Conservation (phyloP, 2,113 vertebrate species). For the Carassius carassius region DNA sequence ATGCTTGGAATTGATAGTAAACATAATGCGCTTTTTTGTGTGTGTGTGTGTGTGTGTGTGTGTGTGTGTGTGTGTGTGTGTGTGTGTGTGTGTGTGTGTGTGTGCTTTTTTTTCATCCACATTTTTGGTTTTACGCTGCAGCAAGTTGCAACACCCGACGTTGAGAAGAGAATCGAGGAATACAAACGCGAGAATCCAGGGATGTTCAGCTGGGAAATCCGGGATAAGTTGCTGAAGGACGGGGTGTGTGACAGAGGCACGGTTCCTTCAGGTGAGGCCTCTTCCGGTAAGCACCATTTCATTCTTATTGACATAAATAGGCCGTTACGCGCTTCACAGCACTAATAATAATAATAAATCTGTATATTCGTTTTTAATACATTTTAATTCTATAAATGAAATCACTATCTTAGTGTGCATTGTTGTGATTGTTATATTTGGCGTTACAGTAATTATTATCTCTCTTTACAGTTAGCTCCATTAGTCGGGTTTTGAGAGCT, state of each 20-base stretch:
- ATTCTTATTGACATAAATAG: constrained; percentile 56
- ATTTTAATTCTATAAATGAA: neutral
- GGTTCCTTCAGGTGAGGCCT: constrained; percentile 98
- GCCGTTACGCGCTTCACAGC: neutral
- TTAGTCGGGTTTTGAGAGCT: constrained; percentile 99
- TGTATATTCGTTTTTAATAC: neutral
- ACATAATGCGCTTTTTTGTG: constrained; percentile 38
- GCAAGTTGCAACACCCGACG: constrained; percentile 98
- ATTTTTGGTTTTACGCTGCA: constrained; percentile 69
- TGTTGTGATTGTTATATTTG: neutral
- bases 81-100: too few species aligned
- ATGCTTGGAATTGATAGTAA: neutral
- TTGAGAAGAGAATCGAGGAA: constrained; percentile 98
- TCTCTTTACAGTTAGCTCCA: constrained; percentile 94
- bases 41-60: too few species aligned
- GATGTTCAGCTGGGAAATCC: constrained; percentile 99
- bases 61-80: too few species aligned
- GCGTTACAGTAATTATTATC: constrained; percentile 59
- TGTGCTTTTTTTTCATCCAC: neutral
- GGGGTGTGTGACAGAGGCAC: constrained; percentile 97
- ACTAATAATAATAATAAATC: too few species aligned
- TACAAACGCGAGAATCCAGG: constrained; percentile 97
- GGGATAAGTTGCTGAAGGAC: constrained; percentile 95
- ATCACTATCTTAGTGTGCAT: neutral
- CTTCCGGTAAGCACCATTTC: constrained; percentile 81